Base-by-base conservation (phyloP, 2,797 vertebrate species). In the Malurus splendens region DNA sequence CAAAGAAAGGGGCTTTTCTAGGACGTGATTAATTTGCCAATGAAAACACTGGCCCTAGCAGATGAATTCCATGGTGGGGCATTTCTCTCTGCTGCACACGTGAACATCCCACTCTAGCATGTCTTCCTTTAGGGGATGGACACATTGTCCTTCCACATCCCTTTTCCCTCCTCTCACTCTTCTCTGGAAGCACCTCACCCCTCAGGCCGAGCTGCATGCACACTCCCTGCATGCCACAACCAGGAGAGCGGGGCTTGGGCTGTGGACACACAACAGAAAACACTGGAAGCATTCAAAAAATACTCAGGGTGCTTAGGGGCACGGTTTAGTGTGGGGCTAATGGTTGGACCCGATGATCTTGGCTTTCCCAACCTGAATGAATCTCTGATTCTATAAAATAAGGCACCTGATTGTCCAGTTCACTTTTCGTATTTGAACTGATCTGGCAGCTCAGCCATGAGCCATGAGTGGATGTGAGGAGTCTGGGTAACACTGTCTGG, bases 211-310 rank as follows among this genome's bases (percentile, higher is more conserved):
- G 57, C 17, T 65, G 56, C 36, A 19, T 23, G 56, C 47, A 14
- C 17, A 4, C 17, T 47, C 24, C 4, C 8, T 3, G 1, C 42
- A 25, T 0, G 1, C 25, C 9, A 2, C 30, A 8, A 1, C 56
- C n/a, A 33, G 48, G 23, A 85, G 4, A 59, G n/a, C 2, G 4
- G 15, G 16, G 12, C 19, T 68, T 47, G 23, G 28, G 25, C 47
- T 57, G 80, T 5, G 61, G 41, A n/a, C 22, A 6, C 48, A 9
- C 23, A 28, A 4, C 30, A 76, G 14, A 6, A 57, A 19, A 3
- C 25, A 17, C 3, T 33, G 44, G 45, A 65, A 57, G 6, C 14
- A 12, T 33, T 57, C 8, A 12, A 25, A 62, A 64, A 8, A 2
- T 59, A 22, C 14, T 18, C 3, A 5, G 24, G 12, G 28, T 57